A percentile compares a stretch with the other conserved stretches of the same genome.
These are phyloP conservation scores for Mormyrus proboscirostris DNA, from an alignment of 2,797 vertebrate genomes.

Conservation along the genomic window DNA sequence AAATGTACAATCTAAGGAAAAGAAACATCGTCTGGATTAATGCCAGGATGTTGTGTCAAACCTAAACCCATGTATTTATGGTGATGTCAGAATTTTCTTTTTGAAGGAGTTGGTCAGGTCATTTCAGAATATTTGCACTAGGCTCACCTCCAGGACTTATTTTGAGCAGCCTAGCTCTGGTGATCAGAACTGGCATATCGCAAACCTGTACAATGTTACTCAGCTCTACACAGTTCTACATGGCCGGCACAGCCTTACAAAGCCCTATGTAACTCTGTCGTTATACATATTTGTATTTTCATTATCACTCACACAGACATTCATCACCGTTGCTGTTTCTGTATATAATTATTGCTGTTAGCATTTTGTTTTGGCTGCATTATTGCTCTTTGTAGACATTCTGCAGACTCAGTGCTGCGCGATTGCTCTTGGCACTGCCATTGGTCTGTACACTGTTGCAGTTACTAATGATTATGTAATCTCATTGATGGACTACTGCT, in stretches of 20 bases:
- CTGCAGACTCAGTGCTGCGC: constrained; percentile 44
- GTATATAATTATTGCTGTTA: constrained; percentile 49
- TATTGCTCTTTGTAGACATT: constrained; percentile 53
- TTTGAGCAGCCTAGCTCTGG: background rate
- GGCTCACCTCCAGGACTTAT: background rate
- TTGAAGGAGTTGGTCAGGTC: background rate
- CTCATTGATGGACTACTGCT: background rate
- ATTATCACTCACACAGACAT: background rate
- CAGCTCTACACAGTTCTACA: background rate
- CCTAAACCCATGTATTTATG: background rate
- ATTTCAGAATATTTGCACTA: background rate
- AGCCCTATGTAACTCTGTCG: background rate
- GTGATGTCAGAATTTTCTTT: background rate
- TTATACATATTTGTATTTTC: background rate
- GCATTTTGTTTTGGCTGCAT: constrained; percentile 30
- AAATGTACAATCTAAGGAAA: background rate
- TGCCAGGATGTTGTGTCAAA: background rate
- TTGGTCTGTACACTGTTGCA: background rate
- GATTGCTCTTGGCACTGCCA: constrained; percentile 20
- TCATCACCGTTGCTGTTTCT: constrained; percentile 33
- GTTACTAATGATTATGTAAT: background rate
- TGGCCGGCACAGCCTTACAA: background rate
- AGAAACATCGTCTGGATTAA: background rate
- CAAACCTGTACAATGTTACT: background rate
- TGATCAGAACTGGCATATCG: background rate